A percentile compares a stretch with the other conserved stretches of the same genome.
Evolutionary conservation across 2,797 vertebrate genomes (phyloP).

Genomic region (Xiphorhynchus erythropygius): DNA sequence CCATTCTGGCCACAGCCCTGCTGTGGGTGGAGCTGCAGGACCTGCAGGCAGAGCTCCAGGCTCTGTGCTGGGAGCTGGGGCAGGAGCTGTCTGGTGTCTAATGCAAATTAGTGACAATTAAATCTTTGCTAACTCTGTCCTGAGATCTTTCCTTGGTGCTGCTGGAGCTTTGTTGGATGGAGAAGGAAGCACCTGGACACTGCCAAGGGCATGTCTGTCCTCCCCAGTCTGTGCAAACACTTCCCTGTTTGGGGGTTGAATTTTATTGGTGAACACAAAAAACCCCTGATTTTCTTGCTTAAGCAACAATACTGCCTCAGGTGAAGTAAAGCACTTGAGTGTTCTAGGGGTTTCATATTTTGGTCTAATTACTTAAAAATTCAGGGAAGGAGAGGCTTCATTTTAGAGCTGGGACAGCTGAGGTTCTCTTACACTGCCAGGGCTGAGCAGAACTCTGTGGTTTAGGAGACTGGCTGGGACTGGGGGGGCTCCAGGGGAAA

Average conservation of each 20-base stretch:
- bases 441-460: neutral
- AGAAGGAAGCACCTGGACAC: neutral
- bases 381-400: neutral
- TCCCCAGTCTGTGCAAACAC: accelerated
- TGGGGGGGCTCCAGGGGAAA: neutral
- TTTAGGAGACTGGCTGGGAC: neutral
- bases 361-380: neutral
- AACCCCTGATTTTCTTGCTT: neutral
- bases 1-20: accelerated
- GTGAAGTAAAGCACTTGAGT: neutral
- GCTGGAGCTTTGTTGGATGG: neutral
- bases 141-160: neutral
- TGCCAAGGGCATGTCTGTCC: neutral
- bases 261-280: neutral
- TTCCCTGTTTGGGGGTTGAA: neutral
- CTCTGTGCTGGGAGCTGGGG: neutral
- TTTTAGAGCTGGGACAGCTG: neutral
- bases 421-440: neutral
- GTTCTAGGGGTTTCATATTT: neutral
- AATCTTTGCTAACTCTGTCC: neutral
- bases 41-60: neutral
- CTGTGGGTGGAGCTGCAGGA: neutral
- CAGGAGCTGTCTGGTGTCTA: neutral
- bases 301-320: neutral
- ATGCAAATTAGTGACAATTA: neutral